Percentiles rank a stretch among this genome's conserved stretches.
Conservation (phyloP, 2,797 vertebrate species). For the Oreochromis grahami region DNA sequence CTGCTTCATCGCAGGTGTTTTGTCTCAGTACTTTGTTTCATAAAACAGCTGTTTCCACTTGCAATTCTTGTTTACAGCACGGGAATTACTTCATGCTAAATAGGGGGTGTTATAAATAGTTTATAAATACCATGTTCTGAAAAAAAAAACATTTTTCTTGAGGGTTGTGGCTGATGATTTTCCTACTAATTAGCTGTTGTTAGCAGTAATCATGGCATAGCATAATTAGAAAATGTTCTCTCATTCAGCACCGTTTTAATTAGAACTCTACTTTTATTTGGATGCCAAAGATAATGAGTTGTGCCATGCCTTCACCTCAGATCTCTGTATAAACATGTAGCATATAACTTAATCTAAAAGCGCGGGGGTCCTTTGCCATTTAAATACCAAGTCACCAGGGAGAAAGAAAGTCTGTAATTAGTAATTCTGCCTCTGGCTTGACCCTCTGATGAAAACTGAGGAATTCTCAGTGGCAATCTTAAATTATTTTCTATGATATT, state of each 20-base stretch:
- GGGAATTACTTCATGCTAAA: not conserved
- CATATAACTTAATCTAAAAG: slow-evolving; percentile 24
- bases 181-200: slow-evolving; percentile 43
- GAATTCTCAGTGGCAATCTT: slow-evolving; percentile 25
- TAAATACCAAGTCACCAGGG: slow-evolving; percentile 44
- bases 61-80: not conserved
- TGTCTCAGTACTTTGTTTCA: not conserved
- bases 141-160: not conserved
- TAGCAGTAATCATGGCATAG: slow-evolving; percentile 42
- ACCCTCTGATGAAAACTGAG: slow-evolving; percentile 45
- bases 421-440: slow-evolving; percentile 40
- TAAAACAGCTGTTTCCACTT: not conserved
- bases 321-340: slow-evolving; percentile 32
- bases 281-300: slow-evolving; percentile 47
- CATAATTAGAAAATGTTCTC: slow-evolving; percentile 49
- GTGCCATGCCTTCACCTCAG: slow-evolving; percentile 28
- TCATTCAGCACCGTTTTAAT: slow-evolving; percentile 43
- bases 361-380: slow-evolving; percentile 10
- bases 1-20: not conserved
- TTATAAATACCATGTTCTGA: not conserved
- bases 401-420: slow-evolving; percentile 41
- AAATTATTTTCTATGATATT: slow-evolving; percentile 30
- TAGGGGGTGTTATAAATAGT: not conserved
- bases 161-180: slow-evolving; percentile 20
- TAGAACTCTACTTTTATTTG: slow-evolving; percentile 47